These are phyloP conservation scores for Cheumatopsyche charites DNA, from an alignment of 1,140 invertebrate genomes.

Conservation along the genomic window DNA sequence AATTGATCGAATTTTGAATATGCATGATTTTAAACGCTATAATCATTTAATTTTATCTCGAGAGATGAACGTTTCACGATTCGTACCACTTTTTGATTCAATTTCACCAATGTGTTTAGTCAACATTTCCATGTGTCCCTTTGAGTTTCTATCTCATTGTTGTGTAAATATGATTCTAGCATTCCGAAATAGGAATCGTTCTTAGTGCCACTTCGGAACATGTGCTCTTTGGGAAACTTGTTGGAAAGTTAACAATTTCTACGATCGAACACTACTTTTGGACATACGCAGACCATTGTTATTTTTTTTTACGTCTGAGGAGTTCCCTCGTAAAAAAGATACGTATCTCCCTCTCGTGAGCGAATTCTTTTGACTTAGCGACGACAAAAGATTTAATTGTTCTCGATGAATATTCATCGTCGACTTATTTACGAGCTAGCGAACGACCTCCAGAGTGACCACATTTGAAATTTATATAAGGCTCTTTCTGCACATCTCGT, in stretches of 20 bases:
- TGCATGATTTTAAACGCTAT: too few species aligned
- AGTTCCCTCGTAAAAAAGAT: not conserved
- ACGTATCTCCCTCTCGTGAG: not conserved
- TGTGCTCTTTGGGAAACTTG: not conserved
- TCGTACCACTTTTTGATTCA: too few species aligned
- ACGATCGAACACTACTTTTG: not conserved
- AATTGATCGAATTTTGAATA: too few species aligned
- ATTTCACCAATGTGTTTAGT: too few species aligned
- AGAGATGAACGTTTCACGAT: too few species aligned
- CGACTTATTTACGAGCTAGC: not conserved
- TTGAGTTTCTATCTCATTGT: too few species aligned
- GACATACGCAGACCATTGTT: not conserved
- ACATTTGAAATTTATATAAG: constrained; percentile 16
- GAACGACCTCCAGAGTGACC: not conserved
- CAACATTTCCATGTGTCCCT: too few species aligned
- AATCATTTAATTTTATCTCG: too few species aligned
- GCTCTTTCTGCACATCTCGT: not conserved
- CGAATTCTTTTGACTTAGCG: not conserved
- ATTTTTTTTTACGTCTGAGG: not conserved
- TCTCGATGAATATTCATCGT: constrained; percentile 6
- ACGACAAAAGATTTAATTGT: constrained; percentile 1
- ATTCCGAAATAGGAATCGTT: not conserved
- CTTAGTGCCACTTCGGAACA: not conserved
- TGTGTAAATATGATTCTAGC: too few species aligned
- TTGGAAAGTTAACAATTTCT: not conserved